phyloP scores from a whole-genome alignment of 2,113 vertebrate species.

The Equus quagga region DNA sequence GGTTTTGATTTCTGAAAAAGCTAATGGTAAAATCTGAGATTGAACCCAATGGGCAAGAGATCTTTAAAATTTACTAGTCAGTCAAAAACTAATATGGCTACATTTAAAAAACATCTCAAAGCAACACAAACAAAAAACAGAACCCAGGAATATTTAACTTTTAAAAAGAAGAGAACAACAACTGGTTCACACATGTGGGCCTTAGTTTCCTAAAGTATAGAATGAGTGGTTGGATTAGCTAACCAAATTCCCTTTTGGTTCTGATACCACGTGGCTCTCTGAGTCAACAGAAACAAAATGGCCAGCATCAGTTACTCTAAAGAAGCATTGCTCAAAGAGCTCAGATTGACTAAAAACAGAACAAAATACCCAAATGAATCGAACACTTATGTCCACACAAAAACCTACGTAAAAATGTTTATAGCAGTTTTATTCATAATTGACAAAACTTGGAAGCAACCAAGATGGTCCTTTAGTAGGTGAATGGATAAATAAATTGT shows the following conservation, averaged over 20 bases:
- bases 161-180: neutral
- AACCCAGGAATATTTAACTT: slow-evolving; percentile 10
- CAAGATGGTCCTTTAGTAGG: neutral
- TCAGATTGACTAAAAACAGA: neutral
- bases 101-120: slow-evolving; percentile 6
- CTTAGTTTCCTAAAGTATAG: neutral
- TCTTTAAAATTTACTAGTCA: neutral
- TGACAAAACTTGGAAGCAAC: slow-evolving; percentile 8
- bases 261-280: neutral
- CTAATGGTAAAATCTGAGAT: neutral
- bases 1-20: neutral
- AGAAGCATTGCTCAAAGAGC: neutral
- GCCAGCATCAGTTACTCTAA: neutral
- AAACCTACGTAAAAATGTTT: neutral
- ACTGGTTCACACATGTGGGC: neutral
- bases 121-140: neutral
- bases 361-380: neutral
- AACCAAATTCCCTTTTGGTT: neutral
- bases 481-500: neutral
- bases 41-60: neutral
- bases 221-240: neutral
- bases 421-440: neutral
- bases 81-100: neutral
- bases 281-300: neutral
- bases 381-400: neutral